Conservation (phyloP, 2,888 invertebrate genomes). For the Drosophila imparisetae region DNA sequence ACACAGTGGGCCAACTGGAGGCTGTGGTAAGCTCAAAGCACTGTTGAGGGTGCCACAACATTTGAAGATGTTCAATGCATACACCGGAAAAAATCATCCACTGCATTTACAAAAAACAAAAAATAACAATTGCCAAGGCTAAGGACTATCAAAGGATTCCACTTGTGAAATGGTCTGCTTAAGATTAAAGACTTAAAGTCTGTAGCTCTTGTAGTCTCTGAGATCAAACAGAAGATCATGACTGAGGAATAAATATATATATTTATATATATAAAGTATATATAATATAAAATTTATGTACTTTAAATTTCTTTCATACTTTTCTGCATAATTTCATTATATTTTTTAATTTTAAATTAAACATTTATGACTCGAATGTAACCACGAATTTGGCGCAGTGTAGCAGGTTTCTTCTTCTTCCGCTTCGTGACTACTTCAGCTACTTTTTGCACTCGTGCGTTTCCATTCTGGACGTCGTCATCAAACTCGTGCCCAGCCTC, state of each 20-base stretch:
- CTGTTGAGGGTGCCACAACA: conserved; percentile 48
- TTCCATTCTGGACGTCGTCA: conserved; percentile 9
- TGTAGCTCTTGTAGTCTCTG: not conserved
- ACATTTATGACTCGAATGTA: not conserved
- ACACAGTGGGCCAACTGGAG: conserved; percentile 17
- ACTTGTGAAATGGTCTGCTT: too few relatives aligned
- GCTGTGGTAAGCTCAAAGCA: conserved; percentile 30
- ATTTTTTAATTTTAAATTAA: not conserved
- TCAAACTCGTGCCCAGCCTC: conserved; percentile 9
- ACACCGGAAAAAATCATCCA: conserved; percentile 19
- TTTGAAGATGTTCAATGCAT: conserved; percentile 40
- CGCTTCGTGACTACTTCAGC: conserved; percentile 45
- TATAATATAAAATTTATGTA: too few relatives aligned
- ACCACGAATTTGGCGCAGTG: conserved; percentile 29
- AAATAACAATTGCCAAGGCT: not conserved
- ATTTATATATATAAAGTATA: too few relatives aligned
- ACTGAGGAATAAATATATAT: not conserved
- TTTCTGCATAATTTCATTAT: too few relatives aligned
- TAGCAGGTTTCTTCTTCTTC: conserved; percentile 31
- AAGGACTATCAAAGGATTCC: too few relatives aligned
- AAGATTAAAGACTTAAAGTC: not conserved
- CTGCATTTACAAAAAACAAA: not conserved
- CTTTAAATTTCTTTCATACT: not conserved
- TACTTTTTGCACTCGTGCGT: conserved; percentile 52
- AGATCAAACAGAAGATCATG: not conserved